phyloP scores from a whole-genome alignment of 2,797 vertebrate species.

The Euphonia xanthogaster region DNA sequence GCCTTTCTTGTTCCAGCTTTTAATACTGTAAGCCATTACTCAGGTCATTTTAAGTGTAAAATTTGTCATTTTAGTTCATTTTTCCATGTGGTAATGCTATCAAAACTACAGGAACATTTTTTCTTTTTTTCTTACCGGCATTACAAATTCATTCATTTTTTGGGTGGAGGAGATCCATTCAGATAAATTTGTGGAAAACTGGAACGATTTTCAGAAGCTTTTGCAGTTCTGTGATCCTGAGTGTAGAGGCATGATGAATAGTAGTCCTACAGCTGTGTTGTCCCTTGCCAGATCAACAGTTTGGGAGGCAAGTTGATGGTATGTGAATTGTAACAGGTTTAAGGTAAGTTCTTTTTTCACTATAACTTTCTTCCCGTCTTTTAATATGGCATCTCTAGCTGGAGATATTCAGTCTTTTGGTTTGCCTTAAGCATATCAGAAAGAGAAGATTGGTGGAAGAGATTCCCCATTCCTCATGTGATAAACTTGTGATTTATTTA shows the following conservation, averaged over 20 bases:
- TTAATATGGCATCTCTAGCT: background rate
- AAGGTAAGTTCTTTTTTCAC: background rate
- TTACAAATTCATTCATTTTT: background rate
- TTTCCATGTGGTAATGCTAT: background rate
- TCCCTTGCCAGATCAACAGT: constrained; percentile 57
- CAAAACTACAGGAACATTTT: background rate
- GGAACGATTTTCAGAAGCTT: constrained; percentile 28
- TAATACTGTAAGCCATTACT: constrained; percentile 55
- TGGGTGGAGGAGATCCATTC: constrained; percentile 63
- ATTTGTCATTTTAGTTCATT: background rate
- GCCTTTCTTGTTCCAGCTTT: constrained; percentile 23
- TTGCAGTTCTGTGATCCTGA: constrained; percentile 57
- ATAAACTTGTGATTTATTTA: background rate
- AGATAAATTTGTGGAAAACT: constrained; percentile 52
- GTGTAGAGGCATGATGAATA: constrained; percentile 15
- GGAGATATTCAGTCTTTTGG: background rate
- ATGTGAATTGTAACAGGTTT: background rate
- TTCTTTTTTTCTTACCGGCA: background rate
- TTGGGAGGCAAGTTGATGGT: constrained; percentile 61
- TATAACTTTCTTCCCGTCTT: background rate
- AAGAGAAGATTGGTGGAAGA: background rate
- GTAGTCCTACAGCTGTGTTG: constrained; percentile 51
- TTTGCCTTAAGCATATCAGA: background rate
- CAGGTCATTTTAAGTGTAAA: background rate
- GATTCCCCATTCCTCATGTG: background rate